Evolutionary conservation across 2,888 invertebrate genomes (phyloP).

Genomic region (Cephus sareptanus): DNA sequence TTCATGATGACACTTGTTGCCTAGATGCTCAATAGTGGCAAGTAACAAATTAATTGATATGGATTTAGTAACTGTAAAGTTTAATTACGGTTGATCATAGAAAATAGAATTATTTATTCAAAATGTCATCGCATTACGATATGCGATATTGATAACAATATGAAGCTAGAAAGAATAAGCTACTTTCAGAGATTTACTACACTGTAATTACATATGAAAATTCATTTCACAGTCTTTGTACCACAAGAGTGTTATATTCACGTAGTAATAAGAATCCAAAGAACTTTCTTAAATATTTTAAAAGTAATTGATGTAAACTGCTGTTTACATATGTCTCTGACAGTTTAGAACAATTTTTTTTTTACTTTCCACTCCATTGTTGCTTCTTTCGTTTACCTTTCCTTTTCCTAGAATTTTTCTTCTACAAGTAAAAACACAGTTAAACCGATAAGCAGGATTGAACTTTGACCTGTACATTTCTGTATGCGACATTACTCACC

Average conservation of each 20-base stretch:
- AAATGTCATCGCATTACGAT: background rate
- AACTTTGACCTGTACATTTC: background rate
- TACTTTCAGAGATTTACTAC: background rate
- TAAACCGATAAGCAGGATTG: background rate
- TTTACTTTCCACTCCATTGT: conserved; percentile 30
- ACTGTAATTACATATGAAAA: background rate
- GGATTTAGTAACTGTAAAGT: no score
- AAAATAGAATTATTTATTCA: background rate
- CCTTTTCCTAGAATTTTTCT: conserved; percentile 33
- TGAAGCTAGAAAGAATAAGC: background rate
- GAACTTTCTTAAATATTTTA: background rate
- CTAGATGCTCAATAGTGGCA: background rate
- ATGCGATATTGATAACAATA: background rate
- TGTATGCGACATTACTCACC: conserved; percentile 32
- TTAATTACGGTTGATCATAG: background rate
- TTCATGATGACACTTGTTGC: background rate
- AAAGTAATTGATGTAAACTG: background rate
- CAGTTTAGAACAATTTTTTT: background rate
- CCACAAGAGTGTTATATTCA: background rate
- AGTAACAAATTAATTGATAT: background rate
- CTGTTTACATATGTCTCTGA: background rate
- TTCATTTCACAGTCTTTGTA: background rate
- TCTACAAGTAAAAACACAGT: background rate
- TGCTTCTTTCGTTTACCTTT: conserved; percentile 40
- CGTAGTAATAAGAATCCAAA: background rate